These are phyloP conservation scores for Daphoenositta chrysoptera DNA, from an alignment of 2,113 vertebrate species.

Conservation along the genomic window DNA sequence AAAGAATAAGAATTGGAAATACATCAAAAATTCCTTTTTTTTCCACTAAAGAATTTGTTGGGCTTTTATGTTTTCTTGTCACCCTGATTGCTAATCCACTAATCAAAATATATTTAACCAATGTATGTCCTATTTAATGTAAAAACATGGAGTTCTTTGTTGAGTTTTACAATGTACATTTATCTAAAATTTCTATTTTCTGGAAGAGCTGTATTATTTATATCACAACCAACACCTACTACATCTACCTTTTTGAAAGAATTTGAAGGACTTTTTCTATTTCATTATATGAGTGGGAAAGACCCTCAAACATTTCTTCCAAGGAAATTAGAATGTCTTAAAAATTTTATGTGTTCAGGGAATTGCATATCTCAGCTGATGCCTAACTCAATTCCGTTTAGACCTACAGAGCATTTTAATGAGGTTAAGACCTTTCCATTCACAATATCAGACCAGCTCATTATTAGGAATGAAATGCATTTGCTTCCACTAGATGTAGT, in stretches of 20 bases:
- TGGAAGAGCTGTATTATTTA: neutral
- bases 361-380: slow-evolving; percentile 1
- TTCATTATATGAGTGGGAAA: neutral
- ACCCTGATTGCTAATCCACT: neutral
- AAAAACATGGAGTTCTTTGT: neutral
- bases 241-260: neutral
- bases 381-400: neutral
- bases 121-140: neutral
- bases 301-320: neutral
- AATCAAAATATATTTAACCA: neutral
- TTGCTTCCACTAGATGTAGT: slow-evolving; percentile 32
- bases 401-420: slow-evolving; percentile 26
- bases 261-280: neutral
- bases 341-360: neutral
- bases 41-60: neutral
- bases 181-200: neutral
- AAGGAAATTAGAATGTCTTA: neutral
- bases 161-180: neutral
- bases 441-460: neutral
- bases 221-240: neutral
- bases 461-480: slow-evolving; percentile 6
- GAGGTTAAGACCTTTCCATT: slow-evolving; percentile 46
- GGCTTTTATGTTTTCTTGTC: neutral
- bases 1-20: slow-evolving; percentile 22
- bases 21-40: neutral